Evolutionary conservation across 2,888 invertebrate genomes (phyloP), one percentile per base, ranked within the genome.

Genomic region (Tenthredo livida): DNA sequence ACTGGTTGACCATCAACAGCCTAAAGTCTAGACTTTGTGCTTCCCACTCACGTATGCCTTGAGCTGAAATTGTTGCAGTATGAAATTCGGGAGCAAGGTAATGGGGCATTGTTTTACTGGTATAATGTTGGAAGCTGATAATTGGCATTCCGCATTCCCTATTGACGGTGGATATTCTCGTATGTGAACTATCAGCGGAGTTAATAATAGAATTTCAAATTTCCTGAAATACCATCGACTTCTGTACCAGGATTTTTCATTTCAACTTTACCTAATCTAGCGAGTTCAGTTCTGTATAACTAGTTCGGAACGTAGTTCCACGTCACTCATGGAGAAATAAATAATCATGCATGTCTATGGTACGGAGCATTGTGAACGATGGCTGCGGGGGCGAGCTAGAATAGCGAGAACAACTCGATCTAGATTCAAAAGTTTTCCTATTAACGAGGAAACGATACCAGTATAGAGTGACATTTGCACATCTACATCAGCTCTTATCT

Each of bases 21-120:
- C 84, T 75, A 84, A 84, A 84, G 84, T 84, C 58, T 21, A 73
- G 33, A 73, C 50, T 29, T 77, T 77, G 54, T 54, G 77, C 77
- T 77, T 77, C 54, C 77, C 54, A 54, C 77, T 77, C 77, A 77
- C 77, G 77, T 50, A 70, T 25, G 40, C 70, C 58, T 61, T 47
- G 84, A 84, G 47, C 75, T 70, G 75, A n/a, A 84, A 84, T 61
- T 75, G 40, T 54, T 84, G 72, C 72, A 73, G 9, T 33, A 67
- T 10, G n/a, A n/a, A n/a, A 37, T 75, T 61, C 61, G 84, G 84
- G 29, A 75, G 73, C 75, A 58, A 77, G 84, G 75, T 61, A 40
- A 84, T 12, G 40, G 33, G 25, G n/a, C 17, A 67, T 67, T 33
- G 17, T 54, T 54, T 47, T 54, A 5, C n/a, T 54, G 0, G 3